phyloP scores from a whole-genome alignment of 2,113 vertebrate genomes.

The Thinocorus orbignyianus region DNA sequence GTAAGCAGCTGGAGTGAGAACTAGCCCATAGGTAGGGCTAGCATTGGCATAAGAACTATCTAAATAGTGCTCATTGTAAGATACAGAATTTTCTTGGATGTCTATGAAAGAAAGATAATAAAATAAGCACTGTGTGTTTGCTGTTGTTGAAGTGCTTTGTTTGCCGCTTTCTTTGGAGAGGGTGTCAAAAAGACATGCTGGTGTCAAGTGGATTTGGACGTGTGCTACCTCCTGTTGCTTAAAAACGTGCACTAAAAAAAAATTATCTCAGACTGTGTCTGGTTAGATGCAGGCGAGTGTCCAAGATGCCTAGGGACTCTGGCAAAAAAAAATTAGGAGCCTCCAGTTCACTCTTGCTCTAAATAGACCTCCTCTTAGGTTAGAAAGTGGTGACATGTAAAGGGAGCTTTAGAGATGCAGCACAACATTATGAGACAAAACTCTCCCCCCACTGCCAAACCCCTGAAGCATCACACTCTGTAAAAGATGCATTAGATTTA shows the following conservation, averaged over 20 bases:
- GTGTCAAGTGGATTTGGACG: not conserved
- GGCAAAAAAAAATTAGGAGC: not conserved
- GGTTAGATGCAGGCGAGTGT: not conserved
- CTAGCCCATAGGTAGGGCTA: not conserved
- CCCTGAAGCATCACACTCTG: conserved; percentile 27
- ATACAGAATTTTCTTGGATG: not conserved
- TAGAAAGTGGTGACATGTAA: conserved; percentile 18
- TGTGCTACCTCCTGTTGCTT: not conserved
- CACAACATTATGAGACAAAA: not conserved
- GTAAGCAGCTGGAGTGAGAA: not conserved
- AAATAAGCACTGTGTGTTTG: not conserved
- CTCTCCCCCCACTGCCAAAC: not conserved
- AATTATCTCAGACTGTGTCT: not conserved
- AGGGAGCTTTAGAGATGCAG: conserved; percentile 14
- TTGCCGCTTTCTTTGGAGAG: not conserved
- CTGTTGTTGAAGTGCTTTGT: not conserved
- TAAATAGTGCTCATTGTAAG: not conserved
- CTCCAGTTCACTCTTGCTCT: not conserved
- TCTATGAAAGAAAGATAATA: not conserved
- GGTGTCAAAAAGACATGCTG: not conserved
- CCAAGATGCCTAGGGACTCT: not conserved
- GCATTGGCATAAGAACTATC: not conserved
- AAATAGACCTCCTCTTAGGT: not conserved
- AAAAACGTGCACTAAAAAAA: not conserved
- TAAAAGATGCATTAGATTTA: conserved; percentile 45